These are phyloP conservation scores for Phymorhynchus buccinoides DNA, from an alignment of 1,140 invertebrate genomes.

Conservation along the genomic window DNA sequence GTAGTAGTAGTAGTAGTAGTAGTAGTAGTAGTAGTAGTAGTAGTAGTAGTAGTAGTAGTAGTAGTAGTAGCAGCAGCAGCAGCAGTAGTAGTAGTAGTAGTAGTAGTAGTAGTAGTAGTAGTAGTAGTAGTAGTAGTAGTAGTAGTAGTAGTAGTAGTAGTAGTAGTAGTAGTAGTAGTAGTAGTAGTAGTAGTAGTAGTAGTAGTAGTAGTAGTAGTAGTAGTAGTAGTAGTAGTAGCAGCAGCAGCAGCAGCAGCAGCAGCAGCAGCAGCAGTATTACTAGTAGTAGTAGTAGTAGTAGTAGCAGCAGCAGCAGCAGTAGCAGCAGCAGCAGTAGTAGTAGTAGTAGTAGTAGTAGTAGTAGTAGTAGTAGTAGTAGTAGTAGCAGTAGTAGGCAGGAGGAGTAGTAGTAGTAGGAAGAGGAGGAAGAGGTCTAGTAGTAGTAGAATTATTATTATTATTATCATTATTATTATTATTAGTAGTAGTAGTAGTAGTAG, in stretches of 20 bases:
- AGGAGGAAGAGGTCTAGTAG: no score
- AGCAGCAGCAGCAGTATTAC: no score
- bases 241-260: neutral
- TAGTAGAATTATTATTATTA: no score
- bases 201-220: conserved; percentile 13
- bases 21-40: conserved; percentile 16
- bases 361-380: conserved; percentile 12
- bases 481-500: conserved; percentile 16
- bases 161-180: conserved; percentile 17
- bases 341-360: neutral
- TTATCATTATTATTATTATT: no score
- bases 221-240: conserved; percentile 16
- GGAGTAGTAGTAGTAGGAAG: no score
- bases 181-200: conserved; percentile 16
- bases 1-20: conserved; percentile 12
- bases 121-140: conserved; percentile 16
- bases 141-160: conserved; percentile 16
- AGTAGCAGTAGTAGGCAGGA: no score
- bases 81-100: conserved; percentile 4
- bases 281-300: no score
- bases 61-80: neutral
- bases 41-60: conserved; percentile 17
- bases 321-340: neutral
- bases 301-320: neutral
- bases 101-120: conserved; percentile 17